phyloP scores from a whole-genome alignment of 2,113 vertebrate species.

The Lycaon pictus region DNA sequence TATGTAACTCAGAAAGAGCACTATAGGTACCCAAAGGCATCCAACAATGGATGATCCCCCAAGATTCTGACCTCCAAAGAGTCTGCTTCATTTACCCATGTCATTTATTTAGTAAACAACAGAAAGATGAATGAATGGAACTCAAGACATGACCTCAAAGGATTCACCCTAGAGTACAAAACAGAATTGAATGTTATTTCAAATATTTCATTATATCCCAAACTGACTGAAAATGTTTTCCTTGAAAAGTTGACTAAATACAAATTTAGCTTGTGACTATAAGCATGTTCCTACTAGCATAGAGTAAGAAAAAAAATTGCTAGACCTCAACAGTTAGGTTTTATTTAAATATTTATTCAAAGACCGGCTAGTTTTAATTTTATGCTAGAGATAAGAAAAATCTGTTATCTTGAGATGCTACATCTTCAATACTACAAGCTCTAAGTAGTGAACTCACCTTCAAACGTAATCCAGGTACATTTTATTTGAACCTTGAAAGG shows the following conservation, averaged over 20 bases:
- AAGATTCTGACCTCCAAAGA: background rate
- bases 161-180: background rate
- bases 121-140: background rate
- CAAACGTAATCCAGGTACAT: background rate
- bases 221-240: constrained; percentile 39
- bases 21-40: background rate
- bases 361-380: constrained; percentile 13
- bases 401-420: background rate
- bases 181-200: background rate
- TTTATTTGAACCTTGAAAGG: background rate
- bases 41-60: background rate
- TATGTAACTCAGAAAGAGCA: background rate
- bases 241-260: background rate
- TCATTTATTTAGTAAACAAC: background rate
- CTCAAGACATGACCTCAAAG: background rate
- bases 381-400: background rate
- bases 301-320: background rate
- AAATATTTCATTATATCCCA: background rate
- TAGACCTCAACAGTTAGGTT: constrained; percentile 7
- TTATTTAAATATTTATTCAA: background rate
- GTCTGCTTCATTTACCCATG: background rate
- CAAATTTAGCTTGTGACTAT: background rate
- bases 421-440: background rate
- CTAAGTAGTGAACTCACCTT: background rate
- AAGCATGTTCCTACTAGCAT: background rate